These are phyloP conservation scores for Ephestia elutella DNA, from an alignment of 1,140 invertebrate species.

Conservation along the genomic window DNA sequence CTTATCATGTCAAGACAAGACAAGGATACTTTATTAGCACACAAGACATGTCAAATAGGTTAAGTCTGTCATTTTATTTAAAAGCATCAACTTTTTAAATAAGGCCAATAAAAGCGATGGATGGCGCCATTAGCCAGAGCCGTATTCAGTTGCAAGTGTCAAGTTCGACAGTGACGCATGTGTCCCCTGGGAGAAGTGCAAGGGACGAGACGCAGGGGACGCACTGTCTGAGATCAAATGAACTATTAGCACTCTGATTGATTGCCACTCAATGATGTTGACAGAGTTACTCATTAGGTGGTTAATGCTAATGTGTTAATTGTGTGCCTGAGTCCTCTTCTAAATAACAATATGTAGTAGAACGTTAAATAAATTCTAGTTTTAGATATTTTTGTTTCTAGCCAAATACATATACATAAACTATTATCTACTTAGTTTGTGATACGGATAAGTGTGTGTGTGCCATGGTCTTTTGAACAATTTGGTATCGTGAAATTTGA, in stretches of 20 bases:
- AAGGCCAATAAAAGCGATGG: neutral
- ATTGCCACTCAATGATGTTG: slow-evolving; percentile 1
- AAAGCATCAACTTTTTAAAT: too few species aligned
- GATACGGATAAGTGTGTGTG: too few species aligned
- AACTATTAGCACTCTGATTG: slow-evolving; percentile 6
- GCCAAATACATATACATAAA: too few species aligned
- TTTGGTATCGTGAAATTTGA: too few species aligned
- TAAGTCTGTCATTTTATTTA: too few species aligned
- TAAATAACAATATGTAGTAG: neutral
- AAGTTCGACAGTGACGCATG: slow-evolving; percentile 5
- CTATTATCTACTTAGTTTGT: too few species aligned
- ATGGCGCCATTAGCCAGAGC: neutral
- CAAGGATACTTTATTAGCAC: too few species aligned
- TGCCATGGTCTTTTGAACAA: too few species aligned
- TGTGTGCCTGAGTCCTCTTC: neutral
- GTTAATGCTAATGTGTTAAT: neutral
- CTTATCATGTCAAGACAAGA: too few species aligned
- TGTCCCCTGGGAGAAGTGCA: neutral
- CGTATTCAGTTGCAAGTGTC: slow-evolving; percentile 5
- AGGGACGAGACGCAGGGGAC: neutral
- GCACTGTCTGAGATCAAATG: neutral
- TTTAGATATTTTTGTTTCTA: too few species aligned
- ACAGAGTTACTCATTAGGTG: neutral
- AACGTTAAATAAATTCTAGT: too few species aligned
- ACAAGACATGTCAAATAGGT: too few species aligned